Evolutionary conservation across 2,797 vertebrate species (phyloP).

Genomic region (Pangasius krempfi): DNA sequence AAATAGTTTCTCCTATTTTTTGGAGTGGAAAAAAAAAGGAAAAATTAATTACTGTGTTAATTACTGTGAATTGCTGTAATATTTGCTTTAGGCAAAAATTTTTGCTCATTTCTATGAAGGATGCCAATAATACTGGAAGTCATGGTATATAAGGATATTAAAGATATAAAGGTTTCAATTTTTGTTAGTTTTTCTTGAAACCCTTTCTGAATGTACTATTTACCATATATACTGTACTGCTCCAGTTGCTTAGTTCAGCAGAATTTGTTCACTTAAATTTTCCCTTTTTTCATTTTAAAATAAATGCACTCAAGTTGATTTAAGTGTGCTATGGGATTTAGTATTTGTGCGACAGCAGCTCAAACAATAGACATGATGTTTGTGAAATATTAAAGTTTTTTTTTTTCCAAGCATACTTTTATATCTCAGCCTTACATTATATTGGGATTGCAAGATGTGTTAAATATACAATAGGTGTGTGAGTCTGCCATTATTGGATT

Average conservation of each 20-base stretch:
- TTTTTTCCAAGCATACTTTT: constrained; percentile 17
- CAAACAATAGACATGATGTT: neutral
- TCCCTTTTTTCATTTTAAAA: neutral
- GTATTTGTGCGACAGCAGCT: neutral
- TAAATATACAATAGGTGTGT: constrained; percentile 31
- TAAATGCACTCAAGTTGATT: neutral
- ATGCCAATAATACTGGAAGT: neutral
- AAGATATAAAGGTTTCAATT: neutral
- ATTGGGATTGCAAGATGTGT: neutral
- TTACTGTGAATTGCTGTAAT: neutral
- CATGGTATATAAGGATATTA: neutral
- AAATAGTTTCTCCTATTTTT: neutral
- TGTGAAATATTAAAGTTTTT: neutral
- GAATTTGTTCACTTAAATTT: neutral
- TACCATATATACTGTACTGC: neutral
- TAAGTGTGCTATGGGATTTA: neutral
- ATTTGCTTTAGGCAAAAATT: neutral
- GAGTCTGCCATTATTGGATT: constrained; percentile 33
- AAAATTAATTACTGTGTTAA: neutral
- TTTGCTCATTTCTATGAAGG: neutral
- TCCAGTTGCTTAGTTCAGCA: neutral
- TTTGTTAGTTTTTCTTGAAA: neutral
- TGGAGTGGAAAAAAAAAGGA: neutral
- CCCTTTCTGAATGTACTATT: neutral
- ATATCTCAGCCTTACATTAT: neutral